Base-by-base conservation (phyloP, 92 coral and sea anemone species). In the Phymanthus crucifer region DNA sequence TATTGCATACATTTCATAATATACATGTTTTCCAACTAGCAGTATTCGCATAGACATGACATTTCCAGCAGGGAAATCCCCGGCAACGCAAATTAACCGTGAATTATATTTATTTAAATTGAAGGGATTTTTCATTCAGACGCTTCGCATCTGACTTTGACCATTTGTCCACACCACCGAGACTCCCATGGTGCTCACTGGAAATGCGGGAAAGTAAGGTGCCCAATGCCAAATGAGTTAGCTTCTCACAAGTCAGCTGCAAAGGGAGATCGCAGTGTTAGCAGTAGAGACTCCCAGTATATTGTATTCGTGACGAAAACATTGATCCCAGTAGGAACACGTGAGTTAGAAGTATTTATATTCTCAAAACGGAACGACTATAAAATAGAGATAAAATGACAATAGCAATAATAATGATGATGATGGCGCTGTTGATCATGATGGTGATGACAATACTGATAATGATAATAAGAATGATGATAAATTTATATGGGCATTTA, bases 171-270 rank as follows among this genome's bases (percentile, higher is more conserved):
- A 56, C 66, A 56, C 66, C 29, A 56, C 29, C 66, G 66, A n/a
- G 66, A 56, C n/a, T 27, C 66, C 66, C n/a, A 19, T 56, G 66
- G 66, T 56, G 66, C 31, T 56, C 66, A 52, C 61, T 52, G 61
- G 61, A 52, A 52, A 56, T 56, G 66, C 52, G 83, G 87, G 26
- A 78, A 83, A 72, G 87, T 77, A 24, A 70, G 78, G 32, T 84
- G 79, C 37, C 66, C 87, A 17, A 70, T 83, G 40, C 82, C 87
- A 65, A 76, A 68, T 69, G 47, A 76, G 68, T 31, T 83, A 52
- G 47, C 75, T 23, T 73, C 68, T 18, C 88, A 78, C 84, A 40
- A 54, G 24, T 64, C 40, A 24, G 19, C 75, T 36, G 70, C 84
- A 2, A 84, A 84, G 67, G 84, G 79, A 12, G 68, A 40, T 38